Conservation (phyloP, 2,888 invertebrate species). For the Erebia palarica region DNA sequence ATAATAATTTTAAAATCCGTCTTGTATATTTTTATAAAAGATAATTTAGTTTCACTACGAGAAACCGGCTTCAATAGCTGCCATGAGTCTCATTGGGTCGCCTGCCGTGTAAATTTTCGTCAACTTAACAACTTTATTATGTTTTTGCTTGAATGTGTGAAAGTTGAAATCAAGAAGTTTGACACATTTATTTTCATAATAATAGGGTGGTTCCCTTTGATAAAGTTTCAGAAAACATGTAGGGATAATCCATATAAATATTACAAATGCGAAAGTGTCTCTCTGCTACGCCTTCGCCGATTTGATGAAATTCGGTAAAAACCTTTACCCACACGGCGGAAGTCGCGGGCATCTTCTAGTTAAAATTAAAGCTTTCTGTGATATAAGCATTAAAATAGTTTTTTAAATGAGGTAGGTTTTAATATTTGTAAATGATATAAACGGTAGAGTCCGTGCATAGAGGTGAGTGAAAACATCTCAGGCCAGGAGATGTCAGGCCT, state of each 20-base stretch:
- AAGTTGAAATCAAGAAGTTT: neutral
- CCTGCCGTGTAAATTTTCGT: neutral
- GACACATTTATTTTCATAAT: conserved; percentile 26
- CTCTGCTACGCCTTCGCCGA: too few species aligned
- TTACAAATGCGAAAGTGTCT: too few species aligned
- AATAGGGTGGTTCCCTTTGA: conserved; percentile 3
- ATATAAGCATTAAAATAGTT: neutral
- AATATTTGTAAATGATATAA: too few species aligned
- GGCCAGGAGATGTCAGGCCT: neutral
- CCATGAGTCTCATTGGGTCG: conserved; percentile 12
- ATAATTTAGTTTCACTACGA: neutral
- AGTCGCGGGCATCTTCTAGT: too few species aligned
- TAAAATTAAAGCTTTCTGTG: neutral
- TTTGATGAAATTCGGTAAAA: too few species aligned
- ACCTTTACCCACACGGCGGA: too few species aligned
- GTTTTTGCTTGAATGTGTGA: neutral
- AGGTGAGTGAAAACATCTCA: neutral
- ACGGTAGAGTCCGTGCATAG: neutral
- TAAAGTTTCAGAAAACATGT: neutral
- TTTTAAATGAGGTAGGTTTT: neutral
- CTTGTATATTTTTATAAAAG: too few species aligned
- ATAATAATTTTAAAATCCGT: neutral
- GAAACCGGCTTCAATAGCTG: neutral
- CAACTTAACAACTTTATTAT: neutral
- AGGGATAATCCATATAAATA: too few species aligned